A percentile compares a stretch with the other conserved stretches of the same genome.
Conservation (phyloP, 2,888 invertebrate genomes). For the Timema podura region DNA sequence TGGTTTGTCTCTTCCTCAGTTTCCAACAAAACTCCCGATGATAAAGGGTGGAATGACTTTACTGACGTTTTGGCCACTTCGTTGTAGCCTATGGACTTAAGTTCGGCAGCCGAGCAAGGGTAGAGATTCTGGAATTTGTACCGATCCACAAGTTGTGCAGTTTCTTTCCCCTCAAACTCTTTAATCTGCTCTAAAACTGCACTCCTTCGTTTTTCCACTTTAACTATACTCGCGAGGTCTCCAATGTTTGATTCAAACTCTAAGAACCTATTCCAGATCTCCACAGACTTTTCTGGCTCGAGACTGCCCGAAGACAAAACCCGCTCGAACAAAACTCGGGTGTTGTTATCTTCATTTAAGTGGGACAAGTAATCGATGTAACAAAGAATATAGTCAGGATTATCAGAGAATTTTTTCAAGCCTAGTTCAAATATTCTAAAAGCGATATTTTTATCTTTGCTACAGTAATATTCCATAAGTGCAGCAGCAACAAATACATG, state of each 20-base stretch:
- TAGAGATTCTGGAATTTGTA: slow-evolving; percentile 94
- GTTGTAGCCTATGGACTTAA: slow-evolving; percentile 82
- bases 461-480: slow-evolving; percentile 98
- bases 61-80: slow-evolving; percentile 53
- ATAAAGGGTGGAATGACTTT: slow-evolving; percentile 35
- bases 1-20: slow-evolving; percentile 50
- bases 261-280: slow-evolving; percentile 97
- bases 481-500: slow-evolving; percentile 97
- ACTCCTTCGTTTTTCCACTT: slow-evolving; percentile 91
- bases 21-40: slow-evolving; percentile 42
- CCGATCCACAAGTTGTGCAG: slow-evolving; percentile 91
- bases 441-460: slow-evolving; percentile 95
- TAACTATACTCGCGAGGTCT: slow-evolving; percentile 93
- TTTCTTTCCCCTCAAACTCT: slow-evolving; percentile 95
- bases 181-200: slow-evolving; percentile 69
- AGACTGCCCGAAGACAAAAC: slow-evolving; percentile 90
- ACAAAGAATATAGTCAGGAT: slow-evolving; percentile 91
- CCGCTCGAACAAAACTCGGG: slow-evolving; percentile 95
- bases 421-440: slow-evolving; percentile 97
- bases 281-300: slow-evolving; percentile 88
- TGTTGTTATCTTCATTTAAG: slow-evolving; percentile 99
- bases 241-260: slow-evolving; percentile 99
- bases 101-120: slow-evolving; percentile 86
- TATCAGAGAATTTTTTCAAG: slow-evolving; percentile 91
- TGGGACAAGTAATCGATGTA: slow-evolving; percentile 97